phyloP scores from a whole-genome alignment of 2,888 invertebrate species.

The Eupelmus urozonus region DNA sequence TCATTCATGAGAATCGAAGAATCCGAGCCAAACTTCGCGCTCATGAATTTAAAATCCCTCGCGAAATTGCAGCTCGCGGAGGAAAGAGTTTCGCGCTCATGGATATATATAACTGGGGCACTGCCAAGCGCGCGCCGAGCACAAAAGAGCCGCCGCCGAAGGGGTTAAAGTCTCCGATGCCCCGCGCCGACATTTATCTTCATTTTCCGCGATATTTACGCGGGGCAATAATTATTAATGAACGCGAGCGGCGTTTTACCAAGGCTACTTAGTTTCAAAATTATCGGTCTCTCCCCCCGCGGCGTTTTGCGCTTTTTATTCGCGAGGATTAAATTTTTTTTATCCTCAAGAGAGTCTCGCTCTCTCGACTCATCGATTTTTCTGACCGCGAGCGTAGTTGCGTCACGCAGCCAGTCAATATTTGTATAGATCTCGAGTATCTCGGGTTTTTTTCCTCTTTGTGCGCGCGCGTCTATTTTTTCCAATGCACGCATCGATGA shows the following conservation, averaged over 20 bases:
- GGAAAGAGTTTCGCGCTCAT: neutral
- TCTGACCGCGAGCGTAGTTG: conserved; percentile 11
- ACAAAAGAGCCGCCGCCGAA: neutral
- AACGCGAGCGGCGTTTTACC: too few relatives aligned
- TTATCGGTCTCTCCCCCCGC: too few relatives aligned
- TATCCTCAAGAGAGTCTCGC: too few relatives aligned
- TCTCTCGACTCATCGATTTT: conserved; percentile 16
- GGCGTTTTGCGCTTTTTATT: too few relatives aligned
- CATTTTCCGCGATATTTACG: neutral
- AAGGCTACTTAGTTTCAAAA: neutral
- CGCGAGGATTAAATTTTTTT: too few relatives aligned
- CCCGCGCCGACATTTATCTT: conserved; percentile 13
- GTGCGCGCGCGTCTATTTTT: neutral
- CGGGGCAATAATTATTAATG: conserved; percentile 38
- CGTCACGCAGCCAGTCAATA: conserved; percentile 30
- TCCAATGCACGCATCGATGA: conserved; percentile 12
- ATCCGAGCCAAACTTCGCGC: neutral
- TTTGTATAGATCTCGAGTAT: conserved; percentile 26
- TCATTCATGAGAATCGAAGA: conserved; percentile 31
- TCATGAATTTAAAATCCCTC: conserved; percentile 25
- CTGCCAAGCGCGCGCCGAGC: conserved; percentile 12
- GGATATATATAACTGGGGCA: conserved; percentile 7
- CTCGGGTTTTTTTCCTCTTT: neutral
- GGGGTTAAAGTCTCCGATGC: neutral
- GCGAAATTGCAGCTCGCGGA: neutral